phyloP scores from a whole-genome alignment of 2,888 invertebrate genomes.

The Acrobasis consociella region DNA sequence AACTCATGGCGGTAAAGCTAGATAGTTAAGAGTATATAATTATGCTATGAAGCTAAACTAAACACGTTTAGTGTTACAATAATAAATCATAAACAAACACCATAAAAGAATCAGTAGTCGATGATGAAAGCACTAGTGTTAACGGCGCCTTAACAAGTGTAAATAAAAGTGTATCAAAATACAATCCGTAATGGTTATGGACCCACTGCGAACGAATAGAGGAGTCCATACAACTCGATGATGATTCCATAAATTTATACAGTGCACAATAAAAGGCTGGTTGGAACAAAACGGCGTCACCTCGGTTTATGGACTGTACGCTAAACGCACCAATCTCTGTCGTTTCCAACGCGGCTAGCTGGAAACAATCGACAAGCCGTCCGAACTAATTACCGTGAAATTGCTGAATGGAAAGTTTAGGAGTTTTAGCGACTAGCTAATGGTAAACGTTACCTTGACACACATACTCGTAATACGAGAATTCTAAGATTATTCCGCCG shows the following conservation, averaged over 20 bases:
- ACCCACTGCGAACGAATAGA: conserved; percentile 69
- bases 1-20: too few relatives aligned
- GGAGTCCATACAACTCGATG: conserved; percentile 78
- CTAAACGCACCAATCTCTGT: conserved; percentile 62
- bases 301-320: conserved; percentile 66
- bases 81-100: neutral
- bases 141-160: conserved; percentile 60
- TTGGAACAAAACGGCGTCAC: conserved; percentile 77
- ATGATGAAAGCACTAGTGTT: conserved; percentile 30
- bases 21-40: too few relatives aligned
- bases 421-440: conserved; percentile 50
- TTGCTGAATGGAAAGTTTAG: conserved; percentile 58
- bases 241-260: conserved; percentile 82
- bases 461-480: conserved; percentile 43
- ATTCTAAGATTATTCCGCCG: neutral
- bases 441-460: conserved; percentile 63
- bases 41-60: too few relatives aligned
- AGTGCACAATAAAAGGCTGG: conserved; percentile 75
- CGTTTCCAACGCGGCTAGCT: conserved; percentile 45
- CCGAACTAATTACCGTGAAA: conserved; percentile 64
- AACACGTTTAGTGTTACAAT: neutral
- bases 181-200: conserved; percentile 78
- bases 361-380: conserved; percentile 48
- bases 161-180: conserved; percentile 74
- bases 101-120: conserved; percentile 15